These are phyloP conservation scores for Phrynocephalus vlangalii DNA, from an alignment of 2,797 vertebrate genomes.

Conservation along the genomic window DNA sequence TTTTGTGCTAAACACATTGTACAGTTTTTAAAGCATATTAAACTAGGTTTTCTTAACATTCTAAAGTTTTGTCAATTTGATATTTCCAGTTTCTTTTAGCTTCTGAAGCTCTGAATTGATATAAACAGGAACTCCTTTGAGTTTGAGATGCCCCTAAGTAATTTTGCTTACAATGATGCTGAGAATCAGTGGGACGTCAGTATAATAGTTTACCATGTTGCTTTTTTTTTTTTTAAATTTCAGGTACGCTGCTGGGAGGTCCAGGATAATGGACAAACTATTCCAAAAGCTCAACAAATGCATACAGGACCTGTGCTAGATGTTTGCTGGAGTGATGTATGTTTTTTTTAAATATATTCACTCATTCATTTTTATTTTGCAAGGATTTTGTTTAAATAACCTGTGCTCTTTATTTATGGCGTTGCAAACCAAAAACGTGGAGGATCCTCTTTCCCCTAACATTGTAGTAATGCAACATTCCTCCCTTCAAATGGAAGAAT, in stretches of 20 bases:
- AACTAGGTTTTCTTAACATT: too few species aligned
- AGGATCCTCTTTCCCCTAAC: not conserved
- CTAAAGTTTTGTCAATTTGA: too few species aligned
- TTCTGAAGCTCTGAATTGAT: too few species aligned
- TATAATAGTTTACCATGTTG: not conserved
- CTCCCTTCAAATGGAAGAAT: not conserved
- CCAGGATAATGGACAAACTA: conserved; percentile 97
- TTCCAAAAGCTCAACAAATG: conserved; percentile 99
- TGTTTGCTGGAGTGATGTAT: conserved; percentile 96
- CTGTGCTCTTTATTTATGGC: not conserved
- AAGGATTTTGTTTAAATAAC: not conserved
- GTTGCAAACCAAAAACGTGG: not conserved
- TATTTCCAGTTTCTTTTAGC: too few species aligned
- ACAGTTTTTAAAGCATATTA: too few species aligned
- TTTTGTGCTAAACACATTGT: too few species aligned
- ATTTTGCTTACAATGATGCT: not conserved
- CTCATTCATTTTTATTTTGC: not conserved
- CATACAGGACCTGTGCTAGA: conserved; percentile 96
- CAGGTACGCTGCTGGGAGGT: conserved; percentile 99
- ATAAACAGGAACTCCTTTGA: not conserved
- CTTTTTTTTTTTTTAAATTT: not conserved
- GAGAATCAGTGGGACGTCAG: not conserved
- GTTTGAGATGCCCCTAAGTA: not conserved
- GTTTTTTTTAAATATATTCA: conserved; percentile 52
- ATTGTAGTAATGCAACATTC: not conserved